Evolutionary conservation across 2,113 vertebrate genomes (phyloP), one percentile per base, ranked within the genome.

Genomic region (Tragulus kanchil): DNA sequence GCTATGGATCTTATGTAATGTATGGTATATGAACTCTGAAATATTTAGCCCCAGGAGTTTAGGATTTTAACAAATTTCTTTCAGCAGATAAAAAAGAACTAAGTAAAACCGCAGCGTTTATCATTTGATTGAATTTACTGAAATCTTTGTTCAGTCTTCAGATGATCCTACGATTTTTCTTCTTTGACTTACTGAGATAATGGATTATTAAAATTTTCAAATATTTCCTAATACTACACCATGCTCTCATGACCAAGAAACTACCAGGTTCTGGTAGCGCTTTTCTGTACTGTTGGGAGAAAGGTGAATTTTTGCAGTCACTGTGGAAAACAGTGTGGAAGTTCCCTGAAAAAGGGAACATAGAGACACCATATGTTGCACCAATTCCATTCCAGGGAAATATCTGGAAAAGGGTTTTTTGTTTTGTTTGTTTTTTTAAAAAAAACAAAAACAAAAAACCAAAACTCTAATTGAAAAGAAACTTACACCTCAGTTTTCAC

Each of bases 41-140:
- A 83, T 54, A 95, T 62, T 95, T 93, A 54, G 12, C 94, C 69
- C 45, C 26, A 61, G 59, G 48, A 91, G 31, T 94, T 91, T 79
- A 87, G 10, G 25, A 88, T 48, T 87, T 91, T 96, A 84, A 84
- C 31, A 50, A 42, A 84, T 31, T 67, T 87, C 26, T 77, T 2
- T 84, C 67, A 95, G 50, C 59, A 78, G 67, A n/a, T 71, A 31
- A 17, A 56, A 25, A 85, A 83, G 48, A 85, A 84, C 21, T 84
- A 85, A 48, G n/a, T 64, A 91, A 52, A 85, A 65, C 31, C 42
- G 16, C 31, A 91, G n/a, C n/a, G 19, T 88, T 86, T 82, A 88
- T 62, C 69, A 85, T 36, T 54, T 87, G 65, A 56, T 31, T 93
- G 21, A 83, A 89, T 65, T 87, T 85, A 81, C 25, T 42, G 62